phyloP scores from a whole-genome alignment of 2,113 vertebrate species.

The Lamprologus tigripictilis region DNA sequence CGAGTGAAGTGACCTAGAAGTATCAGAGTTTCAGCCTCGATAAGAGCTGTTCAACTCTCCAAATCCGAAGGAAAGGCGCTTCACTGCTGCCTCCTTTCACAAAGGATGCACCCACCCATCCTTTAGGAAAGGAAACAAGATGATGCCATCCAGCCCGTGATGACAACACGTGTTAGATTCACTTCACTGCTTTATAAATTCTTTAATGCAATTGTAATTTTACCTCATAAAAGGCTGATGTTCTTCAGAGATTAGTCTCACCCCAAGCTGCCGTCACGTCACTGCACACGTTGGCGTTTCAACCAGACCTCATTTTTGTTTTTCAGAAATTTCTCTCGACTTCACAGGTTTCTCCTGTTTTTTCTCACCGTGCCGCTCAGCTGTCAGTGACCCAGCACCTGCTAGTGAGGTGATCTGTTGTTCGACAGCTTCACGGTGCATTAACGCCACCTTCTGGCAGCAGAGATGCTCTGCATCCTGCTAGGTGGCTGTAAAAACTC shows the following conservation, averaged over 20 bases:
- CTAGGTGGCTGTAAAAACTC: neutral
- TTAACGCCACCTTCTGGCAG: neutral
- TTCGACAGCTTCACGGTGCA: neutral
- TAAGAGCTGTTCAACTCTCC: neutral
- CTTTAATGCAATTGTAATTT: neutral
- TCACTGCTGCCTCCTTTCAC: neutral
- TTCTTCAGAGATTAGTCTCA: neutral
- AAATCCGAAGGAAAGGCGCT: neutral
- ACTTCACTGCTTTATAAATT: neutral
- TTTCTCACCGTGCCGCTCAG: neutral
- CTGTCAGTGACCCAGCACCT: neutral
- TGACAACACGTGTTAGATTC: rapidly evolving
- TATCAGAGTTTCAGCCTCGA: neutral
- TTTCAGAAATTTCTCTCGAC: neutral
- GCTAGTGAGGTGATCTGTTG: neutral
- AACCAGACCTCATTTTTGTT: neutral
- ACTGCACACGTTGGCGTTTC: neutral
- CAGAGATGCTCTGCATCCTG: neutral
- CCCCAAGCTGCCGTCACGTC: neutral
- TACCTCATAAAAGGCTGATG: neutral
- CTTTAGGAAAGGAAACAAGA: neutral
- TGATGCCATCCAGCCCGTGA: rapidly evolving
- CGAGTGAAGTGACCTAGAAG: neutral
- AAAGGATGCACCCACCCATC: neutral
- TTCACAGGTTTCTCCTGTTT: neutral